Base-by-base conservation (phyloP, 1,140 invertebrate species). In the Philotrypesis tridentata region DNA sequence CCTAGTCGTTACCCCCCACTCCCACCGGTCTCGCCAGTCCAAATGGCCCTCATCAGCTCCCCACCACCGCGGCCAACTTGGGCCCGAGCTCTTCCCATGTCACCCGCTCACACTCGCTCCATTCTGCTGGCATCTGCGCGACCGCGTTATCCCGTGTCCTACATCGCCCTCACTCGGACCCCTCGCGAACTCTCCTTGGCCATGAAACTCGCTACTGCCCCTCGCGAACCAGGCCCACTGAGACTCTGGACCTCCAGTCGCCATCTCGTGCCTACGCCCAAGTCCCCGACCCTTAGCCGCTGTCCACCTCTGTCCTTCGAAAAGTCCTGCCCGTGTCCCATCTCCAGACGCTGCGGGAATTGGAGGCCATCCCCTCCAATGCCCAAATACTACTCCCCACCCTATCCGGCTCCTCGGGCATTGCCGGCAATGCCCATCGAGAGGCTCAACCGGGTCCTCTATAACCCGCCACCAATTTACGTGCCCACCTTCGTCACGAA, bases 301-400 rank as follows among this genome's bases (percentile, higher is more conserved):
- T 25, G 31, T 12, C 48, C 17, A 17, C 80, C 80, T 2, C 25
- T 55, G 17, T 82, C 80, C 73, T 82, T 82, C 12, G 48, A 27
- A 21, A 82, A 71, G 5, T 21, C 48, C 14, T 82, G 80, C 8
- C 74, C 74, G 0, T 82, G 80, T 37, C 80, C 80, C 0, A 27
- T 82, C 0, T 61, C 43, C 1, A n/a, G 80, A 31, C 74, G 80
- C 14, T 82, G 80, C 33, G 31, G 65, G 8, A 82, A 82, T 31
- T 82, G 80, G 80, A n/a, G 25, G 11, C 80, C 80, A 4, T 27
- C 74, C 9, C 74, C 80, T 0, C 74, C 80, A n/a, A 77, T 61
- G 29, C 80, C 63, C 14, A 63, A 75, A 14, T 40, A 3, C 43
- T 76, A 27, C 29, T 55, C 72, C 11, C 70, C 55, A 25, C 33